A percentile compares a stretch with the other conserved stretches of the same genome.
Conservation (phyloP, 35 echinoderm and acorn worm species). For the Ptychodera flava region DNA sequence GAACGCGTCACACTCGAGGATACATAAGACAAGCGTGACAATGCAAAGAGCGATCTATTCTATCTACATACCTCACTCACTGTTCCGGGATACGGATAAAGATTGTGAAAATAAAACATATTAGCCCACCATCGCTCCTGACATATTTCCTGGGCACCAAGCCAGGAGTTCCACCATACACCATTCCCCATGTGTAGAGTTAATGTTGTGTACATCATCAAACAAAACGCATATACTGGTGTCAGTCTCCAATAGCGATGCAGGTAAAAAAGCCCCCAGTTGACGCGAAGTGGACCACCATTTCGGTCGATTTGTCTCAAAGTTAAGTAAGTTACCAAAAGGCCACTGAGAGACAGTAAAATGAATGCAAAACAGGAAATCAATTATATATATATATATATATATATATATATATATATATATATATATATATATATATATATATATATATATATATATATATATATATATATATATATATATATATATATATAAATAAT, state of each 20-base stretch:
- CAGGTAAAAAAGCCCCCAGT: conserved; percentile 76
- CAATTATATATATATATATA: not conserved
- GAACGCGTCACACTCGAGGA: not conserved
- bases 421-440: too few species aligned
- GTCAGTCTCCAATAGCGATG: conserved; percentile 78
- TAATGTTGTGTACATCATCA: conserved; percentile 50
- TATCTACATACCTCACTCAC: not conserved
- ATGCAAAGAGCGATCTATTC: not conserved
- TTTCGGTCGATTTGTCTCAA: conserved; percentile 49
- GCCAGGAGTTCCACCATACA: conserved; percentile 36
- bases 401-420: too few species aligned
- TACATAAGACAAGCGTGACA: not conserved
- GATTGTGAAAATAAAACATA: conserved; percentile 71
- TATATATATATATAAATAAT: too few species aligned
- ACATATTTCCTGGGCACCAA: not conserved
- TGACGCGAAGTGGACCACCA: conserved; percentile 30
- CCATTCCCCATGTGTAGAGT: too few species aligned
- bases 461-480: too few species aligned
- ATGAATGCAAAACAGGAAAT: not conserved
- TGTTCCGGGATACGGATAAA: conserved; percentile 67
- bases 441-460: too few species aligned
- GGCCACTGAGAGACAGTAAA: conserved; percentile 55
- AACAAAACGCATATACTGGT: too few species aligned
- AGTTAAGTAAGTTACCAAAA: conserved; percentile 65
- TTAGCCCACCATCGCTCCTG: conserved; percentile 67